A percentile compares a stretch with the other conserved stretches of the same genome.
phyloP scores from a whole-genome alignment of 2,888 invertebrate genomes.

The Dynastes maya region DNA sequence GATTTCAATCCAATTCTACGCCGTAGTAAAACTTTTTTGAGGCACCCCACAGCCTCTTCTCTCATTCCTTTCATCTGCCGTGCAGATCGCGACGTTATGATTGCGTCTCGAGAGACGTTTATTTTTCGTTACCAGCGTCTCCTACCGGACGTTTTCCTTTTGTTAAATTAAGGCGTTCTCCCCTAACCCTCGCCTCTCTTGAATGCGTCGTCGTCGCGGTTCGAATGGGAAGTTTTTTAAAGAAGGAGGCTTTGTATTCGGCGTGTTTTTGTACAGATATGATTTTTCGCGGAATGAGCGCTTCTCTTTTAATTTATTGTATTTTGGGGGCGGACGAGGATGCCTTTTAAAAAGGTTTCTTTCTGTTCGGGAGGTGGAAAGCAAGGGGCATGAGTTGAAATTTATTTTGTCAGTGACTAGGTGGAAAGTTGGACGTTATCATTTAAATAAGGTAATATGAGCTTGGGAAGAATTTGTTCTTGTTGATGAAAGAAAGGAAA shows the following conservation, averaged over 20 bases:
- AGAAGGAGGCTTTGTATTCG: background rate
- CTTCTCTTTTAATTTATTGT: slow-evolving; percentile 11
- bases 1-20: no score
- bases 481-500: no score
- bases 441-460: no score
- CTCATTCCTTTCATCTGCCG: no score
- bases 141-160: background rate
- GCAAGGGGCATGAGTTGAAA: background rate
- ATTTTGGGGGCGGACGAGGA: background rate
- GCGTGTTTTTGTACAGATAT: slow-evolving; percentile 4
- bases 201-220: background rate
- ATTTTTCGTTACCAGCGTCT: slow-evolving; percentile 2
- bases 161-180: background rate
- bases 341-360: background rate
- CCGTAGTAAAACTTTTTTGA: no score
- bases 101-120: slow-evolving; percentile 26
- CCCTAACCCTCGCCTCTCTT: background rate
- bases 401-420: slow-evolving; percentile 6
- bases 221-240: background rate
- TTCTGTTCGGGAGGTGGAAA: background rate
- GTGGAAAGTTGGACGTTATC: background rate
- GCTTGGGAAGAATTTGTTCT: no score
- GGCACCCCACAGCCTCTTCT: no score
- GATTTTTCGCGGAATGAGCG: background rate
- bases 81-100: slow-evolving; percentile 24